Percentiles rank a stretch among this genome's conserved stretches.
These are phyloP conservation scores for Diplazon laetatorius DNA, from an alignment of 2,888 invertebrate genomes.

Conservation along the genomic window DNA sequence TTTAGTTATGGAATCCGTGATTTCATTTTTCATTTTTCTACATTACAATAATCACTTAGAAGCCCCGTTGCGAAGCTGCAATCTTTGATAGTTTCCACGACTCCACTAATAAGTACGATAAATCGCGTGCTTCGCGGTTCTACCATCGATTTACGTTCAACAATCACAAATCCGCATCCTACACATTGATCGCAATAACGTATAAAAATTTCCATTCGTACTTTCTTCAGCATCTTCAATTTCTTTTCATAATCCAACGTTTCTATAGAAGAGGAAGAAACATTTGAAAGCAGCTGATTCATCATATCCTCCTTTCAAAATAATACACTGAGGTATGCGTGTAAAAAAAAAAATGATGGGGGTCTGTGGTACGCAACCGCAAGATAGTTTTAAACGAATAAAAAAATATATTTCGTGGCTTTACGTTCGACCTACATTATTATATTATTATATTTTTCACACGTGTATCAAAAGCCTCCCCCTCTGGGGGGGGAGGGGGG, in stretches of 20 bases:
- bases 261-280: too few species aligned
- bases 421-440: conserved; percentile 17
- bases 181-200: too few species aligned
- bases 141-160: background rate
- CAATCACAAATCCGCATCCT: too few species aligned
- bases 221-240: too few species aligned
- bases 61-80: too few species aligned
- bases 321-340: background rate
- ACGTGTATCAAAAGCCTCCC: conserved; percentile 5
- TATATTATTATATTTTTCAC: conserved; percentile 7
- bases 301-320: background rate
- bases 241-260: too few species aligned
- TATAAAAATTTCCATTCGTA: too few species aligned
- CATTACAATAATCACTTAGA: too few species aligned
- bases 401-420: background rate
- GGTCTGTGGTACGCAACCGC: background rate
- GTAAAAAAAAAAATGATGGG: background rate
- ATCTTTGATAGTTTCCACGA: background rate
- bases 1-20: background rate
- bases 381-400: background rate
- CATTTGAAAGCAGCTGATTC: background rate
- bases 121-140: too few species aligned
- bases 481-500: too few species aligned
- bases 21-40: background rate
- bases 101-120: too few species aligned